phyloP scores from a whole-genome alignment of 2,797 vertebrate species.

The Vespertilio murinus region DNA sequence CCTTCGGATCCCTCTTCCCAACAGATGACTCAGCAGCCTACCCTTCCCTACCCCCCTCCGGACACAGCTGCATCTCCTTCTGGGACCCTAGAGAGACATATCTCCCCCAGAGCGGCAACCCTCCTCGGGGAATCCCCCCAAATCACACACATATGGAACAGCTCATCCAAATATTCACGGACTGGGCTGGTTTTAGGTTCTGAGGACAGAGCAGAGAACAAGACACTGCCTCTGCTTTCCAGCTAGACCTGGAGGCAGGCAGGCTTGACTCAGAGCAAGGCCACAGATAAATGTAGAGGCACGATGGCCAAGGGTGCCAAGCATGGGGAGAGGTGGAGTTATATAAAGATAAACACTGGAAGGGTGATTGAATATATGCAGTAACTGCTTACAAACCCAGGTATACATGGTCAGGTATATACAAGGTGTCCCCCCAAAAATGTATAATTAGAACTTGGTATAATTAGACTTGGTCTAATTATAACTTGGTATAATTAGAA shows the following conservation, averaged over 20 bases:
- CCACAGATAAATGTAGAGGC: slow-evolving; percentile 26
- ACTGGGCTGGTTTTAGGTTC: slow-evolving; percentile 18
- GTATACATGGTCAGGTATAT: neutral
- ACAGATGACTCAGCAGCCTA: slow-evolving; percentile 59
- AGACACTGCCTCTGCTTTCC: slow-evolving; percentile 14
- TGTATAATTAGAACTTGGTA: neutral
- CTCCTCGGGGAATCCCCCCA: neutral
- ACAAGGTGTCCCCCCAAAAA: no score
- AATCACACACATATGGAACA: slow-evolving; percentile 7
- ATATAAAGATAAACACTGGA: neutral
- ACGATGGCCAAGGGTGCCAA: neutral
- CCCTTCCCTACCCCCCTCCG: neutral
- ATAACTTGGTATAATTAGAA: neutral
- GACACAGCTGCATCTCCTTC: slow-evolving; percentile 10
- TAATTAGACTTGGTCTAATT: neutral
- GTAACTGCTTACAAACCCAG: neutral
- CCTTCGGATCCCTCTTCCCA: slow-evolving; percentile 31
- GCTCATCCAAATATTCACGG: neutral
- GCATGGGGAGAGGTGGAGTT: neutral
- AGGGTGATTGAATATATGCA: neutral
- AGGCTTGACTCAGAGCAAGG: slow-evolving; percentile 38
- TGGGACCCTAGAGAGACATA: neutral
- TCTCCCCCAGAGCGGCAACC: neutral
- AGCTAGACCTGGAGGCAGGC: neutral
- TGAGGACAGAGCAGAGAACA: neutral